These are phyloP conservation scores for Eumaeus atala DNA, from an alignment of 1,140 invertebrate species.

Conservation along the genomic window DNA sequence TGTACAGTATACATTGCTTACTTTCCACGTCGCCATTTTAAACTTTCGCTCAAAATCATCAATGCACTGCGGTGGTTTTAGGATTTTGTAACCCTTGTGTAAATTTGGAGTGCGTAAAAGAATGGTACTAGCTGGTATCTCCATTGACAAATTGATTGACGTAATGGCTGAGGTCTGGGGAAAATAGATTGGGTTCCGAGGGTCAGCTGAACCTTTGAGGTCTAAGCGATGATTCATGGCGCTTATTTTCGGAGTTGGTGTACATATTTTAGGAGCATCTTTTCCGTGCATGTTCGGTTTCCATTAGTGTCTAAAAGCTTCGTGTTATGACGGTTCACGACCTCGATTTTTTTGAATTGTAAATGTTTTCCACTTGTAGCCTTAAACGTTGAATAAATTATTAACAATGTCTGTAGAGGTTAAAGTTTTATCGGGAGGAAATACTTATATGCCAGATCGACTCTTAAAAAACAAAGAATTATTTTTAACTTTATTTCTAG, in stretches of 20 bases:
- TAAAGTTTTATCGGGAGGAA: too few relatives aligned
- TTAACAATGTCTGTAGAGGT: too few relatives aligned
- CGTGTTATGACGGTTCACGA: background rate
- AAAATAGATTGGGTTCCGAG: constrained; percentile 28
- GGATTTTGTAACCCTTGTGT: background rate
- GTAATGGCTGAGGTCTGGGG: constrained; percentile 21
- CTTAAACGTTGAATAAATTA: too few relatives aligned
- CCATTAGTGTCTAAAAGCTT: background rate
- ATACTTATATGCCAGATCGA: too few relatives aligned
- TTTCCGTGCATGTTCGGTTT: background rate
- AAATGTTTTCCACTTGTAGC: background rate
- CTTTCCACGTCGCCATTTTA: background rate
- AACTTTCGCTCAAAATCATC: background rate
- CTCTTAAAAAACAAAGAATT: too few relatives aligned
- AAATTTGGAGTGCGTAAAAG: constrained; percentile 19
- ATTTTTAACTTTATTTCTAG: too few relatives aligned
- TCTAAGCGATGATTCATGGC: constrained; percentile 4
- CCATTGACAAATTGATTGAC: constrained; percentile 65
- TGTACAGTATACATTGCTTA: background rate
- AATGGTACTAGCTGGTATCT: constrained; percentile 32
- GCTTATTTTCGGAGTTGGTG: constrained; percentile 1
- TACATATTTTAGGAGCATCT: constrained; percentile 6
- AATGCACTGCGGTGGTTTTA: background rate
- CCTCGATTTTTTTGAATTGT: constrained; percentile 1
- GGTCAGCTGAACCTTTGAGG: background rate